These are phyloP conservation scores for Platycheirus albimanus DNA, from an alignment of 2,888 invertebrate genomes.

Conservation along the genomic window DNA sequence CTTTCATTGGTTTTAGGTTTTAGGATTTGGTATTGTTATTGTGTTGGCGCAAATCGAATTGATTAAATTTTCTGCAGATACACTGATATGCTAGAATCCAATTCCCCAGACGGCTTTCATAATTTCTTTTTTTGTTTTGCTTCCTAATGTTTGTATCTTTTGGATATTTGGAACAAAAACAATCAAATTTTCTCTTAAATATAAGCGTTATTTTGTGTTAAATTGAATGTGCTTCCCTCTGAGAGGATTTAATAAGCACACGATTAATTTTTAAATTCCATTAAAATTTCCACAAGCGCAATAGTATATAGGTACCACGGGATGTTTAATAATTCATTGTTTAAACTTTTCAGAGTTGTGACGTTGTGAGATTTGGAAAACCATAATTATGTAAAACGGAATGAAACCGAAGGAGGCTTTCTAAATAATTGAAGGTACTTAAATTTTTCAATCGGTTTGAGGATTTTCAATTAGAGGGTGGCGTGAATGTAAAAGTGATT, in stretches of 20 bases:
- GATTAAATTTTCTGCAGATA: conserved; percentile 28
- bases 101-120: background rate
- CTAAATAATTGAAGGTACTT: background rate
- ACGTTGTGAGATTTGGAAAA: background rate
- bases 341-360: background rate
- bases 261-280: conserved; percentile 43
- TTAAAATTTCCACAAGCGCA: conserved; percentile 6
- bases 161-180: background rate
- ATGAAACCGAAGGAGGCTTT: background rate
- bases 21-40: conserved; percentile 4
- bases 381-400: background rate
- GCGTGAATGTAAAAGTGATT: background rate
- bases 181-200: background rate
- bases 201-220: background rate
- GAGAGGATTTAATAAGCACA: background rate
- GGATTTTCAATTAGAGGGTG: background rate
- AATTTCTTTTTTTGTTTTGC: background rate
- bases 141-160: background rate
- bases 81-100: background rate
- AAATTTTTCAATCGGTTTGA: background rate
- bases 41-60: conserved; percentile 34
- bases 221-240: conserved; percentile 1
- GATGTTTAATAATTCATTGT: conserved; percentile 26
- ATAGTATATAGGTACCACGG: background rate
- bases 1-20: background rate